Base-by-base conservation (phyloP, 2,888 invertebrate genomes). In the Caenorhabditis sp. region DNA sequence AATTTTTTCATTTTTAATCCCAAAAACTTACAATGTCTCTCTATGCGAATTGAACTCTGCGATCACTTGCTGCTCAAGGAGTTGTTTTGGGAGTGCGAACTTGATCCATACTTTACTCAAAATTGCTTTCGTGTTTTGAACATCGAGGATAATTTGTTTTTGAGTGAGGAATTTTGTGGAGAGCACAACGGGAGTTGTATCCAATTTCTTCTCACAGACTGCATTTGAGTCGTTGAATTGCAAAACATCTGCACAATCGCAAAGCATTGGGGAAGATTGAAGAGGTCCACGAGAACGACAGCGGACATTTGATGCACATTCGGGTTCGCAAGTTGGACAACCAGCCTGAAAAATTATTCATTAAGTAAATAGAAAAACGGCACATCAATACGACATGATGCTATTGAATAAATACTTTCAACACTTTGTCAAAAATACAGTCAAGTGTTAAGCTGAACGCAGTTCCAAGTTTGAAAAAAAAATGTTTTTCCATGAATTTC, bases 1-100 rank as follows among this genome's bases (percentile, higher is more conserved):
- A 7, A 7, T 31, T 31, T 31, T 31, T 49, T 49, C 21, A 43
- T 3, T 10, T 36, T 14, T 23, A 17, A 50, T 50, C 0, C 21
- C 7, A 60, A 38, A 36, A 63, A 52, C 70, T 69, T 23, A 77
- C 72, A 80, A 52, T 50, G 67, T 77, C 21, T 77, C 76, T 21
- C 80, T 56, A 62, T 80, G 77, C 8, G 77, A 78, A 50, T 80
- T 77, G 69, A 80, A 80, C 31, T 77, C 77, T 1, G 69, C 71
- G 7, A 80, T 65, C 7, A 56, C 67, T 5, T 76, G 72, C 10
- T 66, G 61, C 23, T 74, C 57, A 17, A 61, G 59, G 5, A 66
- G 59, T n/a, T 68, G 57, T 57, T 68, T 74, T 1, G 80, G 80
- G 43, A 78, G 54, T 1, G 66, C 56, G 20, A 80, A 71, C 38